A percentile compares a stretch with the other conserved stretches of the same genome.
phyloP scores from a whole-genome alignment of 2,888 invertebrate genomes.

The Brachypterus glaber region DNA sequence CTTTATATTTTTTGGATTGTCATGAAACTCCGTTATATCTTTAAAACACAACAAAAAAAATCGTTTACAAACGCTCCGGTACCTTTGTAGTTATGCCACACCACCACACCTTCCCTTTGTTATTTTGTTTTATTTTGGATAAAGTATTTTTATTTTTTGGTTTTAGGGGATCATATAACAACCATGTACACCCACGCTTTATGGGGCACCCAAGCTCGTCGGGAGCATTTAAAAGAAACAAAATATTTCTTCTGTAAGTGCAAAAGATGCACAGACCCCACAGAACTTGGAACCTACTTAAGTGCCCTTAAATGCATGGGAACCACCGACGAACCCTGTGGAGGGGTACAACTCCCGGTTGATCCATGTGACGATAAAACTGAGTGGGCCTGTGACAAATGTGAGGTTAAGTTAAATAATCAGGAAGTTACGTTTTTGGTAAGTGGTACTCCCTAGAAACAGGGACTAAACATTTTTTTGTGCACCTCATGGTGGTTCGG shows the following conservation, averaged over 20 bases:
- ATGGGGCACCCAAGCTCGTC: slow-evolving; percentile 75
- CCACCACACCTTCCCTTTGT: too few relatives aligned
- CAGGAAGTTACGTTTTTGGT: slow-evolving; percentile 1
- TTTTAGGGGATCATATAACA: slow-evolving; percentile 61
- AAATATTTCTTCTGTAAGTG: slow-evolving; percentile 72
- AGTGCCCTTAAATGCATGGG: slow-evolving; percentile 61
- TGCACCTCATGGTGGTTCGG: too few relatives aligned
- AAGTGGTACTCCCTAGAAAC: too few relatives aligned
- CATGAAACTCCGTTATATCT: too few relatives aligned
- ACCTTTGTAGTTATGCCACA: too few relatives aligned
- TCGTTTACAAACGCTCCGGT: too few relatives aligned
- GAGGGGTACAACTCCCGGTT: slow-evolving; percentile 58
- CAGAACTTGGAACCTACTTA: slow-evolving; percentile 66
- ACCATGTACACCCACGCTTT: slow-evolving; percentile 83
- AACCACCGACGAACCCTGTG: slow-evolving; percentile 41
- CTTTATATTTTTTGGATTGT: too few relatives aligned
- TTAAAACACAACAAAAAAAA: too few relatives aligned
- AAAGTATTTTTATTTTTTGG: too few relatives aligned
- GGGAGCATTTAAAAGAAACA: slow-evolving; percentile 65
- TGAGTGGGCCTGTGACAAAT: slow-evolving; percentile 69
- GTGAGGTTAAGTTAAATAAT: slow-evolving; percentile 48
- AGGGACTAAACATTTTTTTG: too few relatives aligned
- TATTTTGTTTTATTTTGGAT: too few relatives aligned
- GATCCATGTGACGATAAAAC: slow-evolving; percentile 60
- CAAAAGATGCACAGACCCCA: slow-evolving; percentile 66